Percentiles rank a stretch among this genome's conserved stretches.
Conservation (phyloP, 2,888 invertebrate genomes). For the Drosophila mimica region DNA sequence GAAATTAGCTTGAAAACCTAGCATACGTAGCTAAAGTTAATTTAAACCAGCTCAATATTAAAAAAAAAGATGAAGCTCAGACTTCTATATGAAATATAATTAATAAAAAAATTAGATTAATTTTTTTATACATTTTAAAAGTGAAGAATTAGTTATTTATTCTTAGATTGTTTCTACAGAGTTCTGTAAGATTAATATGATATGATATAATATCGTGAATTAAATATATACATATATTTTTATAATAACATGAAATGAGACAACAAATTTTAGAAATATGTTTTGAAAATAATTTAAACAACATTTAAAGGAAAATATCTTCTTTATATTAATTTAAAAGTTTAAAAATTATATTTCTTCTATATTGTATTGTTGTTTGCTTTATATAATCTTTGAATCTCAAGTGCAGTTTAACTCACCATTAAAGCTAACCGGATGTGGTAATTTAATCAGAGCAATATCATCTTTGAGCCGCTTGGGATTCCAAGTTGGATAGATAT, state of each 20-base stretch:
- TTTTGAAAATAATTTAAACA: neutral
- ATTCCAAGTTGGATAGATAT: slow-evolving; percentile 84
- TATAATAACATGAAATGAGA: neutral
- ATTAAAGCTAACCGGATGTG: slow-evolving; percentile 79
- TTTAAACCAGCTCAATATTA: neutral
- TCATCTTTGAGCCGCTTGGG: slow-evolving; percentile 82
- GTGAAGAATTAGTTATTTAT: neutral
- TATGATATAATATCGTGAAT: no score
- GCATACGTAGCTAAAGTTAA: neutral
- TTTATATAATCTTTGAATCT: neutral
- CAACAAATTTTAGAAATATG: neutral
- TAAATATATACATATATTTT: neutral
- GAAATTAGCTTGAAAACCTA: neutral
- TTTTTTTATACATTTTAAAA: neutral
- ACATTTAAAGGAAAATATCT: no score
- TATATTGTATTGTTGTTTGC: neutral
- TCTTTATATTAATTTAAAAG: no score
- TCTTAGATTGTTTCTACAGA: neutral
- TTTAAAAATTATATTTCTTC: neutral
- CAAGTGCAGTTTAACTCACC: slow-evolving; percentile 62
- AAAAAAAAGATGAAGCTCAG: neutral
- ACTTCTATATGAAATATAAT: neutral
- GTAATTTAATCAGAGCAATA: slow-evolving; percentile 82
- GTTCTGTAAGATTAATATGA: neutral
- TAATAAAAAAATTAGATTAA: neutral